Percentiles rank a stretch among this genome's conserved stretches.
Conservation (phyloP, 2,113 vertebrate species). For the Lamprologus tigripictilis region DNA sequence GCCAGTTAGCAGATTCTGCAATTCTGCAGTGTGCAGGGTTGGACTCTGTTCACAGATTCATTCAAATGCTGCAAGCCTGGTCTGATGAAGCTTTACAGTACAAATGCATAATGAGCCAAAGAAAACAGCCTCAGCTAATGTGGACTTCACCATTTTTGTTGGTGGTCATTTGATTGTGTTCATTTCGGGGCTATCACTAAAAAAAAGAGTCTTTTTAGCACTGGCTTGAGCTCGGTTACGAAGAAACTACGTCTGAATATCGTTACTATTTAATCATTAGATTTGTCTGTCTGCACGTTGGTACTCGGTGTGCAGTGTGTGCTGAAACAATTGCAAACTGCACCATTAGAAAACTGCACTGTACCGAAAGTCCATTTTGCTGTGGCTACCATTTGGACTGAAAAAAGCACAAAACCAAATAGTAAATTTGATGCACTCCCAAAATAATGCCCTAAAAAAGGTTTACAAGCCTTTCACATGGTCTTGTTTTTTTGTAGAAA, state of each 20-base stretch:
- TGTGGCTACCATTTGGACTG: neutral
- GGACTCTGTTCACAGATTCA: rapidly evolving
- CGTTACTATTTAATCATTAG: neutral
- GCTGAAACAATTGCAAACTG: neutral
- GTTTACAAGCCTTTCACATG: neutral
- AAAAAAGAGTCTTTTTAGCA: neutral
- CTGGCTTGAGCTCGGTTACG: rapidly evolving
- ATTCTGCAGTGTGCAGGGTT: neutral
- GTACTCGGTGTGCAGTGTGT: neutral
- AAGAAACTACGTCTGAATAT: neutral
- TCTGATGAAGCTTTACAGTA: neutral
- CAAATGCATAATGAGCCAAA: neutral
- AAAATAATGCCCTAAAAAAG: neutral
- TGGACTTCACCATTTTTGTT: neutral
- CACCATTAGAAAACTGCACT: neutral
- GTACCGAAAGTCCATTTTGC: neutral
- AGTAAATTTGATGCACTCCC: neutral
- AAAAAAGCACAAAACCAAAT: neutral
- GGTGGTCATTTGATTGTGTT: neutral
- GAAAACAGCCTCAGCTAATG: neutral
- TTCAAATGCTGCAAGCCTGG: neutral
- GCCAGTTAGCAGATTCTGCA: neutral
- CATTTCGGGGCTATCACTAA: neutral
- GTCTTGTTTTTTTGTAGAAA: neutral
- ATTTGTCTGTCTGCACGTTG: neutral